Conservation (phyloP, 2,888 invertebrate genomes). For the Furcula furcula region DNA sequence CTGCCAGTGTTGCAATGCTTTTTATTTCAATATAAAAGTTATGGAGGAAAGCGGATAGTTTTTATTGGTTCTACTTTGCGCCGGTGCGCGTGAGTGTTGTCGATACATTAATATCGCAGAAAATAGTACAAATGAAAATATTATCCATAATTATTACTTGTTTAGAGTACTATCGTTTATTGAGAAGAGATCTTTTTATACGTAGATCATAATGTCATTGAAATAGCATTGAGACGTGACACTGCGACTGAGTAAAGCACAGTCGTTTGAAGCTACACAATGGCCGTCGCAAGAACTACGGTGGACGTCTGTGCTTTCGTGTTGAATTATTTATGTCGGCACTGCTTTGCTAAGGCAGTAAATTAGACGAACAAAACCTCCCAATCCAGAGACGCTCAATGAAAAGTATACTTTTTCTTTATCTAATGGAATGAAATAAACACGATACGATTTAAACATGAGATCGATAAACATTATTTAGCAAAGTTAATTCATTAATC, state of each 20-base stretch:
- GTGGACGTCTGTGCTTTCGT: slow-evolving; percentile 49
- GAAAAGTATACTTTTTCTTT: slow-evolving; percentile 51
- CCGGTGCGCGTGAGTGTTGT: no score
- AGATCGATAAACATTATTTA: slow-evolving; percentile 39
- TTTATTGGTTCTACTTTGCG: slow-evolving; percentile 9
- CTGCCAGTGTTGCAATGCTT: slow-evolving; percentile 22
- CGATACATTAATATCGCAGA: no score
- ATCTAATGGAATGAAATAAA: slow-evolving; percentile 41
- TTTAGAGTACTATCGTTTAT: no score
- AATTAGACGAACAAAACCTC: slow-evolving; percentile 65
- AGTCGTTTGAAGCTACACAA: slow-evolving; percentile 52
- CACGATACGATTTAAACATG: slow-evolving; percentile 32
- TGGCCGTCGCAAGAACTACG: slow-evolving; percentile 60
- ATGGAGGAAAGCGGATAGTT: slow-evolving; percentile 17
- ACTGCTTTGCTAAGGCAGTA: slow-evolving; percentile 59
- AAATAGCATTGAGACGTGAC: slow-evolving; percentile 29
- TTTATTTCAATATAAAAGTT: slow-evolving; percentile 18
- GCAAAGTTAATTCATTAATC: slow-evolving; percentile 34
- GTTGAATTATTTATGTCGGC: slow-evolving; percentile 75
- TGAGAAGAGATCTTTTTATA: no score
- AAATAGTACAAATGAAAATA: no score
- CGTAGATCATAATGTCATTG: slow-evolving; percentile 21
- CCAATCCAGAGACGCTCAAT: slow-evolving; percentile 46
- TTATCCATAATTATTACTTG: no score
- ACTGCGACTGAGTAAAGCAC: slow-evolving; percentile 34